Percentiles rank a stretch among this genome's conserved stretches.
Evolutionary conservation across 2,888 invertebrate genomes (phyloP).

Genomic region (Himalopsyche anomala): DNA sequence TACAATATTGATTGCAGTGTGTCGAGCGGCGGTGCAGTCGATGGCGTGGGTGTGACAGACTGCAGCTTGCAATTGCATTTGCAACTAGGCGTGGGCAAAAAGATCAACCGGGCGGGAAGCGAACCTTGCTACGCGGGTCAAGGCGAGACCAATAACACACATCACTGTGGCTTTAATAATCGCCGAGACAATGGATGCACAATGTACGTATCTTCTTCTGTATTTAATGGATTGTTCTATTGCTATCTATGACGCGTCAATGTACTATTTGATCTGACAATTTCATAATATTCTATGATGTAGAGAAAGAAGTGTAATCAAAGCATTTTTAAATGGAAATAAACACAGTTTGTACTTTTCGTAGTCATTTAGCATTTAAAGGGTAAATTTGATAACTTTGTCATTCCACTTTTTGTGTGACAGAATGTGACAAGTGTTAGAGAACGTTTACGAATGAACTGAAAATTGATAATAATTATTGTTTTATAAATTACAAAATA

Average conservation of each 20-base stretch:
- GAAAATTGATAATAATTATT: too few species aligned
- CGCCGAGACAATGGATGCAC: constrained; percentile 27
- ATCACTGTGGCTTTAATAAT: constrained; percentile 1
- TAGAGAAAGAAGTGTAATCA: too few species aligned
- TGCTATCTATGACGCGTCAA: neutral
- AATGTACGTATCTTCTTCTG: neutral
- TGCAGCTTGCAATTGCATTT: neutral
- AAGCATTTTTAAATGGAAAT: too few species aligned
- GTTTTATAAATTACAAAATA: too few species aligned
- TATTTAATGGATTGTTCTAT: neutral
- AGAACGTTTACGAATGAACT: too few species aligned
- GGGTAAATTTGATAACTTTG: too few species aligned
- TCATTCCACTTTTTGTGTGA: too few species aligned
- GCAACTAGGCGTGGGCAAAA: constrained; percentile 36
- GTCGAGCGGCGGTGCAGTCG: neutral
- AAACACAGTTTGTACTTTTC: too few species aligned
- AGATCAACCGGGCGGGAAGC: constrained; percentile 18
- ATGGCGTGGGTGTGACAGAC: constrained; percentile 11
- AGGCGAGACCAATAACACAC: constrained; percentile 24
- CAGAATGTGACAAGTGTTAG: too few species aligned
- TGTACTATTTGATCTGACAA: too few species aligned
- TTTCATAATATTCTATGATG: too few species aligned
- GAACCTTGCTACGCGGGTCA: constrained; percentile 37
- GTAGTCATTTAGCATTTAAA: too few species aligned
- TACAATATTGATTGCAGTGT: neutral